Evolutionary conservation across 2,797 vertebrate species (phyloP).

Genomic region (Urosaurus nigricauda): DNA sequence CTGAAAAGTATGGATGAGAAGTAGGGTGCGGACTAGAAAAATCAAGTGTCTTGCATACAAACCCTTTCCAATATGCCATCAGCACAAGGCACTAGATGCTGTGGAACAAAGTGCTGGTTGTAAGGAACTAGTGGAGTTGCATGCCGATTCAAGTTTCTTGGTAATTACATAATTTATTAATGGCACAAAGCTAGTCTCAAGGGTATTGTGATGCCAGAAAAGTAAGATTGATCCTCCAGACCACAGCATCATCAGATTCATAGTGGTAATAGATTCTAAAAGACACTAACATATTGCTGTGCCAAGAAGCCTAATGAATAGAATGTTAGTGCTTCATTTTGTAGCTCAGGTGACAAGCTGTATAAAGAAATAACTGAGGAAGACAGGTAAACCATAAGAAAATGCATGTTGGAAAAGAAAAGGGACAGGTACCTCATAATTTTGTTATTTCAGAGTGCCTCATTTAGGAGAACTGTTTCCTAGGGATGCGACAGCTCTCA

Average conservation of each 20-base stretch:
- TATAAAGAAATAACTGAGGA: constrained; percentile 26
- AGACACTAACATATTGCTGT: constrained; percentile 37
- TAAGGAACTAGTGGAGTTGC: constrained; percentile 58
- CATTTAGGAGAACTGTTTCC: not conserved
- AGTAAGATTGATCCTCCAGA: constrained; percentile 45
- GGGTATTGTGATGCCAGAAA: constrained; percentile 58
- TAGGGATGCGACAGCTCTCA: constrained; percentile 35
- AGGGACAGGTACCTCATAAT: constrained; percentile 31
- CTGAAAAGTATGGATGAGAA: constrained; percentile 7
- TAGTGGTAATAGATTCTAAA: constrained; percentile 43
- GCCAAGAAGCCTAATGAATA: constrained; percentile 24
- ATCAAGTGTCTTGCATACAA: not conserved
- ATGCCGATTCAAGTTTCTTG: constrained; percentile 57
- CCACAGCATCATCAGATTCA: constrained; percentile 46
- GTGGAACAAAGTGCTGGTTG: constrained; percentile 53
- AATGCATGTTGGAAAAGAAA: constrained; percentile 41
- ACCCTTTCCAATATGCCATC: not conserved
- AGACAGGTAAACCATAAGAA: constrained; percentile 40
- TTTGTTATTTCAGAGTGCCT: constrained; percentile 27
- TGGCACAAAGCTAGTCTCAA: constrained; percentile 58
- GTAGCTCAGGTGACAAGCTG: constrained; percentile 20
- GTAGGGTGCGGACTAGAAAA: not conserved
- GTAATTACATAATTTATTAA: constrained; percentile 71
- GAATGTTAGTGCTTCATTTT: constrained; percentile 24
- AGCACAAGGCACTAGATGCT: constrained; percentile 54